phyloP scores from a whole-genome alignment of 1,140 invertebrate species.

The Zophobas atratus region DNA sequence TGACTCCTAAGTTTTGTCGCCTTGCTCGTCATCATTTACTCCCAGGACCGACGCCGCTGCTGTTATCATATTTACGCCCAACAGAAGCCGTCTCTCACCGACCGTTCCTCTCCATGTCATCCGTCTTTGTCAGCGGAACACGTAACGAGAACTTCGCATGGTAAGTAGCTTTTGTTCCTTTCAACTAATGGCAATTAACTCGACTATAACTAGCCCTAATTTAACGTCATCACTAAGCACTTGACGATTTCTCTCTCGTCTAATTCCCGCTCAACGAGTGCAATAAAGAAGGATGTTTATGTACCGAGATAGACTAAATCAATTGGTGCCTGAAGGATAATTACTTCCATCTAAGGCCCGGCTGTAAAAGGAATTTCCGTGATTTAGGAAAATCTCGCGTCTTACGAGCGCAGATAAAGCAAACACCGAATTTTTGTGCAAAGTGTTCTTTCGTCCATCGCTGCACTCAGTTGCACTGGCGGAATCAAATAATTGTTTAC shows the following conservation, averaged over 20 bases:
- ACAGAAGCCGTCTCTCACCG: slow-evolving; percentile 10
- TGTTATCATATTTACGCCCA: slow-evolving; percentile 49
- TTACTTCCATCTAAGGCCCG: slow-evolving; percentile 44
- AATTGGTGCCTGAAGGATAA: slow-evolving; percentile 47
- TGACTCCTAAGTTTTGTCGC: slow-evolving; percentile 50
- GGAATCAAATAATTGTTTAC: slow-evolving; percentile 10
- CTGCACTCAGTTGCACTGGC: background rate
- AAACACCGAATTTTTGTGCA: slow-evolving; percentile 23
- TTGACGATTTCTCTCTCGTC: slow-evolving; percentile 31
- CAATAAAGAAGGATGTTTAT: slow-evolving; percentile 47
- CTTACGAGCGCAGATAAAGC: slow-evolving; percentile 30
- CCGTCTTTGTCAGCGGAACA: slow-evolving; percentile 48
- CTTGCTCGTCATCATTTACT: slow-evolving; percentile 39
- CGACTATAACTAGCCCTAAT: slow-evolving; percentile 55
- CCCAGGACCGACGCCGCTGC: slow-evolving; percentile 1
- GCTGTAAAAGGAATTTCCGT: slow-evolving; percentile 44
- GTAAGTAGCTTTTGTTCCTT: slow-evolving; percentile 49
- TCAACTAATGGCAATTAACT: slow-evolving; percentile 53
- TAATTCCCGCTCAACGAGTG: slow-evolving; percentile 35
- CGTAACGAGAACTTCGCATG: slow-evolving; percentile 47
- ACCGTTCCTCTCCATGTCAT: slow-evolving; percentile 20
- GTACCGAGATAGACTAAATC: slow-evolving; percentile 45
- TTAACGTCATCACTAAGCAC: slow-evolving; percentile 46
- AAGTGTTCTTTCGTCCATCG: background rate
- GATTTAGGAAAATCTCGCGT: slow-evolving; percentile 40